Evolutionary conservation across 2,888 invertebrate genomes (phyloP).

Genomic region (Amaurobius ferox): DNA sequence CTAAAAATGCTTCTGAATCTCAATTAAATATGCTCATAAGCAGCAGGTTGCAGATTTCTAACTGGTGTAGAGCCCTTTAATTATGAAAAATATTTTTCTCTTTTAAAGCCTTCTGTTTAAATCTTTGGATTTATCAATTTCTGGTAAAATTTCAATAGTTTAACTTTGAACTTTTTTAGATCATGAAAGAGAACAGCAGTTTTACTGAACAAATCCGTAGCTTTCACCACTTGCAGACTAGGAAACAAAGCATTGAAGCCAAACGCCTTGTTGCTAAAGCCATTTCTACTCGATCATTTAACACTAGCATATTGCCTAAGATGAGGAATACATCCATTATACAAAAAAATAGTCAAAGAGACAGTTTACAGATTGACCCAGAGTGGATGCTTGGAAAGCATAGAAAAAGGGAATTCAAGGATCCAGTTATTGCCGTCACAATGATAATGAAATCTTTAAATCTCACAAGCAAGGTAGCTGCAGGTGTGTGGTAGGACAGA

Average conservation of each 20-base stretch:
- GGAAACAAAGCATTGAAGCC: conserved; percentile 20
- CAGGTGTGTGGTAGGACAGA: too few species aligned
- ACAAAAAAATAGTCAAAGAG: conserved; percentile 8
- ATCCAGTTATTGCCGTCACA: conserved; percentile 39
- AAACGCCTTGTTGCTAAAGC: conserved; percentile 15
- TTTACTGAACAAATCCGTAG: conserved; percentile 21
- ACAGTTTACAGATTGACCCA: conserved; percentile 42
- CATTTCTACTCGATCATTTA: background rate
- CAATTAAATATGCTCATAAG: too few species aligned
- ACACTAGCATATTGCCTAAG: background rate
- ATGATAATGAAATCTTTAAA: conserved; percentile 34
- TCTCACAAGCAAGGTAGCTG: conserved; percentile 7
- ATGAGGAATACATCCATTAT: background rate
- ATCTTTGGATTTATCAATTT: too few species aligned
- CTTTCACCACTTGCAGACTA: conserved; percentile 10
- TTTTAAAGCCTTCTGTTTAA: too few species aligned
- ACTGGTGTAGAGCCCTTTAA: too few species aligned
- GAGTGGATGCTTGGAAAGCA: conserved; percentile 50
- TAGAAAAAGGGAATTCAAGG: conserved; percentile 41
- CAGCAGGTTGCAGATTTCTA: too few species aligned
- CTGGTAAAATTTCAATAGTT: too few species aligned
- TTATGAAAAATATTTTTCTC: too few species aligned
- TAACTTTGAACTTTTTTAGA: conserved; percentile 29
- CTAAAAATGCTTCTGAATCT: too few species aligned
- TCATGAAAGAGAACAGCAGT: conserved; percentile 8